Base-by-base conservation (phyloP, 1,140 invertebrate species). In the Drosophila ironensis region DNA sequence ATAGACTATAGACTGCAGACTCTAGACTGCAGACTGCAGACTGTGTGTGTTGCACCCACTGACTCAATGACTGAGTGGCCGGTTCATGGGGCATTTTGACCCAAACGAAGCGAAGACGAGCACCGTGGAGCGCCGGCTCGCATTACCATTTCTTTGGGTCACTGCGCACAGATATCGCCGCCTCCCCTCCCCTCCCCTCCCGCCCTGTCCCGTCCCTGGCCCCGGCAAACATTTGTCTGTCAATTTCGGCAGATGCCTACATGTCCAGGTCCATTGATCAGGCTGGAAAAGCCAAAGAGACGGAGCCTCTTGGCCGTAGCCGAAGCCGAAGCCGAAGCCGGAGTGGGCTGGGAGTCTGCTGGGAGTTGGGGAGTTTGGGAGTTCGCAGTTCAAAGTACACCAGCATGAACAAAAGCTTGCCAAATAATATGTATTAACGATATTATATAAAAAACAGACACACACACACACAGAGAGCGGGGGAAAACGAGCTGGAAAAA, bases 361-460 rank as follows among this genome's bases (percentile, higher is more conserved):
- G n/a, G n/a, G n/a, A n/a, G n/a, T n/a, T n/a, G n/a, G n/a, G n/a
- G n/a, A n/a, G n/a, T n/a, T 61, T 38, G 63, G 33, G 67, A 60
- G 80, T 84, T 86, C 80, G 80, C 74, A 84, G 80, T 84, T 86
- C 80, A 86, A 84, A 84, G 80, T 84, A 84, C 81, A 86, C 14
- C 12, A 71, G 63, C 53, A 46, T 60, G 46, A 54, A 54, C 60
- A 71, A 61, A 33, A 70, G 68, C 66, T 84, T 82, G 73, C 82
- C 70, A 88, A 88, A 88, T 88, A 88, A 88, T 88, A 88, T 88
- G 84, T 88, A 88, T 88, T 88, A 88, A 80, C 84, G 69, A 87
- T 61, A 81, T 88, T 88, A 88, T 88, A 87, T 82, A 87, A 82
- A 87, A 82, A 69, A 48, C 46, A 53, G 41, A 33, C n/a, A n/a